These are phyloP conservation scores for Gonioctena quinquepunctata DNA, from an alignment of 1,140 invertebrate genomes.

Conservation along the genomic window DNA sequence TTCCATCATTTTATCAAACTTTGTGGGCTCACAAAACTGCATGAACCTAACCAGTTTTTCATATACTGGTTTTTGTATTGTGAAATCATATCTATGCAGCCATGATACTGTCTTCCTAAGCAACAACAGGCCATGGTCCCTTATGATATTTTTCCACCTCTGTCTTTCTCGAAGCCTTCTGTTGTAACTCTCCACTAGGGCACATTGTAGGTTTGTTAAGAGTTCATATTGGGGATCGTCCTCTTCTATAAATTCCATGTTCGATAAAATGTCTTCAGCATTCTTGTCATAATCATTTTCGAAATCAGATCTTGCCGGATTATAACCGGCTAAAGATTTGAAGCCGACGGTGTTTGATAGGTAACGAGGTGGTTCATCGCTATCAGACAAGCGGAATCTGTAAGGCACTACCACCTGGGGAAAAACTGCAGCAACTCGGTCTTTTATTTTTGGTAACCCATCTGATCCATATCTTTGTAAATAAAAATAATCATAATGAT, in stretches of 20 bases:
- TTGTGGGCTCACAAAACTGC: conserved; percentile 72
- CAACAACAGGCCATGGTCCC: conserved; percentile 79
- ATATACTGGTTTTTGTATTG: conserved; percentile 63
- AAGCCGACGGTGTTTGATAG: conserved; percentile 59
- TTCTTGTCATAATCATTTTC: conserved; percentile 81
- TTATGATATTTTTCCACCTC: conserved; percentile 72
- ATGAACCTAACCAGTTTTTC: conserved; percentile 72
- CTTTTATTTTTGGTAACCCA: conserved; percentile 60
- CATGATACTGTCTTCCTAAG: conserved; percentile 66
- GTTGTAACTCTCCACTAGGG: conserved; percentile 72
- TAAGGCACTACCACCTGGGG: conserved; percentile 65
- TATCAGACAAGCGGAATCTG: conserved; percentile 64
- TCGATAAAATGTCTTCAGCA: conserved; percentile 74
- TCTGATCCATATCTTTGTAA: conserved; percentile 66
- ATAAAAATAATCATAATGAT: conserved; percentile 80
- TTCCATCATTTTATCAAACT: conserved; percentile 80
- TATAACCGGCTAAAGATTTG: conserved; percentile 77
- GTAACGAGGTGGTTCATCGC: conserved; percentile 75
- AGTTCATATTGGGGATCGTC: conserved; percentile 61
- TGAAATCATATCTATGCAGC: conserved; percentile 68
- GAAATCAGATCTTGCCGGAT: conserved; percentile 85
- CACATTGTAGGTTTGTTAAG: conserved; percentile 67
- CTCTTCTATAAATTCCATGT: conserved; percentile 62
- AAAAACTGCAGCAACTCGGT: conserved; percentile 60
- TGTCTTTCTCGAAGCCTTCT: conserved; percentile 72